phyloP scores from a whole-genome alignment of 1,140 invertebrate genomes.

The Camponotus pennsylvanicus region DNA sequence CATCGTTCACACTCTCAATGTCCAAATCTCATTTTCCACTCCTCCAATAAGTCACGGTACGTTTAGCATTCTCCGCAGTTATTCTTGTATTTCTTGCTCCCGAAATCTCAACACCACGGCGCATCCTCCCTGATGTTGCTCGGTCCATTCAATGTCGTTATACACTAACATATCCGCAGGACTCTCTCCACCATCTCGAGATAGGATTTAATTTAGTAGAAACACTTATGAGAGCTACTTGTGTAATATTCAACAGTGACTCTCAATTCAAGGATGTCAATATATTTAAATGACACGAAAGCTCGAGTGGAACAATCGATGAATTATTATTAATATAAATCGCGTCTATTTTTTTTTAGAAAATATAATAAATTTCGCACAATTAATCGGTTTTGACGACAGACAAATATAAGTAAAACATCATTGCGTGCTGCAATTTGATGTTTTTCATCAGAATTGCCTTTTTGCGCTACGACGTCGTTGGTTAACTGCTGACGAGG shows the following conservation, averaged over 20 bases:
- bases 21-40: constrained; percentile 72
- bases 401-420: constrained; percentile 2
- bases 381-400: neutral
- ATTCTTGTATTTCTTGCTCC: constrained; percentile 73
- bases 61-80: constrained; percentile 76
- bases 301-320: constrained; percentile 1
- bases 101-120: constrained; percentile 69
- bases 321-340: neutral
- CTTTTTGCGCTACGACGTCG: neutral
- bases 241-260: constrained; percentile 40
- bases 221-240: constrained; percentile 62
- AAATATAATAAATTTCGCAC: neutral
- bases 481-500: constrained; percentile 22
- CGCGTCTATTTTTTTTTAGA: neutral
- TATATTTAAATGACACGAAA: neutral
- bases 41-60: constrained; percentile 77
- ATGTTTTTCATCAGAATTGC: neutral
- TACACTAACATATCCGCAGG: constrained; percentile 52
- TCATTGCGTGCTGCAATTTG: constrained; percentile 9
- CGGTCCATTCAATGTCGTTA: constrained; percentile 61
- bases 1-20: constrained; percentile 66
- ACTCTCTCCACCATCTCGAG: constrained; percentile 65
- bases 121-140: constrained; percentile 37
- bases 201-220: constrained; percentile 74
- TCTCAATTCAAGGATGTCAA: constrained; percentile 50